Evolutionary conservation across 2,888 invertebrate species (phyloP).

Genomic region (Bimastos eiseni): DNA sequence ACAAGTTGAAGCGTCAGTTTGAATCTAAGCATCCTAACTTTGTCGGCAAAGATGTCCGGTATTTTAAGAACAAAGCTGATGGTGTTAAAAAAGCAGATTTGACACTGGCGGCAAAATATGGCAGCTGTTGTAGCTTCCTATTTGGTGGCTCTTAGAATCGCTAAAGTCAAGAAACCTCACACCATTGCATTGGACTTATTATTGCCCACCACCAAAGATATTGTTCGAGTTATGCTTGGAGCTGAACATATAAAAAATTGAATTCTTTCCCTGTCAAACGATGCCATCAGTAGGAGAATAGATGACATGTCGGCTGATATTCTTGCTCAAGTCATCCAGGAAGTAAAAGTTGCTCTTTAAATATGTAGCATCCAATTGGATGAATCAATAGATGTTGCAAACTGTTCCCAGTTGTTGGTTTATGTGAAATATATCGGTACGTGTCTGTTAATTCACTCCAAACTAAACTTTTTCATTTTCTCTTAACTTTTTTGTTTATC

Average conservation of each 20-base stretch:
- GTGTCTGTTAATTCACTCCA: no score
- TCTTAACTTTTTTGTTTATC: no score
- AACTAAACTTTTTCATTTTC: no score
- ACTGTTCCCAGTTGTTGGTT: neutral
- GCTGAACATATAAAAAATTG: neutral
- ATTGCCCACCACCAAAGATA: conserved; percentile 22
- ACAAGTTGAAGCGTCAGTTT: conserved; percentile 28
- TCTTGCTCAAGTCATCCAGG: neutral
- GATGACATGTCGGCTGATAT: conserved; percentile 10
- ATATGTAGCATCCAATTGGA: neutral
- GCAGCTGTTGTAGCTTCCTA: conserved; percentile 28
- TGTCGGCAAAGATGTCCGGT: neutral
- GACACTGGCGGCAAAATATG: conserved; percentile 26
- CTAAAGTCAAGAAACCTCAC: conserved; percentile 26
- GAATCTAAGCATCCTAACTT: conserved; percentile 25
- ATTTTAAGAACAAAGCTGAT: conserved; percentile 28
- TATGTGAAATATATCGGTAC: conserved; percentile 10
- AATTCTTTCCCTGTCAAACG: conserved; percentile 27
- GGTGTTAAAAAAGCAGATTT: conserved; percentile 28
- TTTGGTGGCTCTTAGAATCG: conserved; percentile 29
- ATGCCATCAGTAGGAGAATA: neutral
- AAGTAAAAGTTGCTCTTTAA: neutral
- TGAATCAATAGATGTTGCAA: neutral
- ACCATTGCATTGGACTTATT: conserved; percentile 28
- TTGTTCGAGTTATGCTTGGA: conserved; percentile 25